Evolutionary conservation across 1,140 invertebrate genomes (phyloP), one percentile per base, ranked within the genome.

Genomic region (Procambarus virginalis): DNA sequence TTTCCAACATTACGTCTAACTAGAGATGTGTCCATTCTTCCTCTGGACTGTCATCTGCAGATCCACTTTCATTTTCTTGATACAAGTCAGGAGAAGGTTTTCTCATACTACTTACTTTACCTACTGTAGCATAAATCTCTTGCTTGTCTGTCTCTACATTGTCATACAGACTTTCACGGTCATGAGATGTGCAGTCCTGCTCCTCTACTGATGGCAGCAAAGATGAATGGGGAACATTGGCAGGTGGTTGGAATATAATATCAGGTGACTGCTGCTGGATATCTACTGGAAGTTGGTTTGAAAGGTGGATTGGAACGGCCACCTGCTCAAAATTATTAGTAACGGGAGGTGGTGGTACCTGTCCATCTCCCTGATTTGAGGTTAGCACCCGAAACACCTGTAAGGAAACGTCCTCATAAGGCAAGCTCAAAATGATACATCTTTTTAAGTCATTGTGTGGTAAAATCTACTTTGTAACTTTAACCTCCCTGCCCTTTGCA

Each of bases 1-100:
- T 55, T 9, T 12, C 51, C 60, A 20, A 17, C 14, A 64, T 34
- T 22, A 14, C 34, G 81, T n/a, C 20, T 46, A 20, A 49, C 48
- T 79, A 90, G 22, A 90, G 70, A 34, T 90, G 77, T 49, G 89
- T 90, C 89, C 89, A 90, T 70, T 90, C 89, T 49, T 90, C 89
- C 64, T 90, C 83, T 17, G 89, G 83, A 55, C 89, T 90, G 34
- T 85, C 82, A 60, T 80, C 78, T 20, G 89, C 77, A 14, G 89
- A 75, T 17, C 82, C 77, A 45, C 60, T 80, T 48, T 89, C 75
- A 4, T 46, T 85, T 14, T 60, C 73, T 34, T 49, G 46, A n/a
- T 60, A 46, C 0, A 48, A 5, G 68, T 73, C 81, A 22, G 82
- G 68, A 34, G 82, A 75, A 34, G 48, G 58, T 51, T 84, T n/a